A percentile compares a stretch with the other conserved stretches of the same genome.
Evolutionary conservation across 2,888 invertebrate species (phyloP).

Genomic region (Agrochola circellaris): DNA sequence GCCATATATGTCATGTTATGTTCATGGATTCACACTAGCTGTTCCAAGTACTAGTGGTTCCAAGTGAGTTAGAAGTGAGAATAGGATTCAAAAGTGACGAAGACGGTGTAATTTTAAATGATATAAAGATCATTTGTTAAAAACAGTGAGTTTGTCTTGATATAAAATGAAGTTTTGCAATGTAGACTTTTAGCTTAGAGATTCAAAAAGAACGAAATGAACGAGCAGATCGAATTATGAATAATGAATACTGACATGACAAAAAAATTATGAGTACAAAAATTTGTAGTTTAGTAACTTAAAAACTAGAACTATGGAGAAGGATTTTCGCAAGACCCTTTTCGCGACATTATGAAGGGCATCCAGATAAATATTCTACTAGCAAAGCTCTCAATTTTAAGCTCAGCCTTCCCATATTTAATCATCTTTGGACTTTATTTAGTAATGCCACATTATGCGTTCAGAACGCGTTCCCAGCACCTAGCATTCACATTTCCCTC

Average conservation of each 20-base stretch:
- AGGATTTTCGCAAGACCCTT: too few species aligned
- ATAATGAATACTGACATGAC: not conserved
- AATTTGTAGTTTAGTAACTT: not conserved
- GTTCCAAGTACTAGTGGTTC: conserved; percentile 35
- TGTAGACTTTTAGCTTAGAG: not conserved
- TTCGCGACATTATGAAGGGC: too few species aligned
- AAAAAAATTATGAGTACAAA: not conserved
- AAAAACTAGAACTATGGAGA: not conserved
- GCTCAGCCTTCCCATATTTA: not conserved
- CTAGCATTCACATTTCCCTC: not conserved
- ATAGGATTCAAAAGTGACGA: not conserved
- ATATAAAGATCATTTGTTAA: not conserved
- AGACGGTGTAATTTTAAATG: not conserved
- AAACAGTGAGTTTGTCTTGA: not conserved
- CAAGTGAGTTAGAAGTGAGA: conserved; percentile 34
- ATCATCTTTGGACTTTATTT: not conserved
- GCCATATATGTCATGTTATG: conserved; percentile 62
- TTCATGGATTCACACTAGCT: conserved; percentile 57
- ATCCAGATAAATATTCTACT: too few species aligned
- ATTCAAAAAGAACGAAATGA: not conserved
- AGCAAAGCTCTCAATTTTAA: too few species aligned
- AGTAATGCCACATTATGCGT: not conserved
- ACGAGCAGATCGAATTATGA: too few species aligned
- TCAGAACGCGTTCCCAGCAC: not conserved
- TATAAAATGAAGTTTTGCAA: not conserved